A percentile compares a stretch with the other conserved stretches of the same genome.
Evolutionary conservation across 2,888 invertebrate species (phyloP).

Genomic region (Villa cingulata): DNA sequence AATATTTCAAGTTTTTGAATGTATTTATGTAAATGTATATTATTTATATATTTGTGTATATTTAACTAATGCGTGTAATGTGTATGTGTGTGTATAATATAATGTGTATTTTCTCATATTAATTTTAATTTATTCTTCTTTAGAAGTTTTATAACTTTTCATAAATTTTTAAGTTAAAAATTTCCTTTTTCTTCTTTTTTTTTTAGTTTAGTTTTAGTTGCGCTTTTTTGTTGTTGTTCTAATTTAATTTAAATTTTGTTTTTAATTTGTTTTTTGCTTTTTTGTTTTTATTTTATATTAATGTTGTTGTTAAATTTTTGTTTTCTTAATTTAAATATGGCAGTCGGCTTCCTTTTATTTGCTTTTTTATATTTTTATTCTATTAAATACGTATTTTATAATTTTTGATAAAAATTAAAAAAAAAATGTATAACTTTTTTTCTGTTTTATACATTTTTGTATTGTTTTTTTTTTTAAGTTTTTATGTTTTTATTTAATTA

Average conservation of each 20-base stretch:
- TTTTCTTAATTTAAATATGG: slow-evolving; percentile 18
- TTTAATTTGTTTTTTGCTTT: neutral
- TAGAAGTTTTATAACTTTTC: too few relatives aligned
- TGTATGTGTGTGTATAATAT: too few relatives aligned
- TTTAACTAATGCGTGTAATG: too few relatives aligned
- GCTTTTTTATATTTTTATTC: too few relatives aligned
- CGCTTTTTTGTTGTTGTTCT: neutral
- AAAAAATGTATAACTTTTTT: slow-evolving; percentile 11
- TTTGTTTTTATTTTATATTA: neutral
- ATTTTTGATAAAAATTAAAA: too few relatives aligned
- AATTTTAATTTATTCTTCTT: too few relatives aligned
- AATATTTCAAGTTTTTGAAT: too few relatives aligned
- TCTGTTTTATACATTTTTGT: too few relatives aligned
- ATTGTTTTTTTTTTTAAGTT: slow-evolving; percentile 8
- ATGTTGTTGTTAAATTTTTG: neutral
- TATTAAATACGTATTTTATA: slow-evolving; percentile 2
- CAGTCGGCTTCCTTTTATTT: slow-evolving; percentile 22
- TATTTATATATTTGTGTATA: too few relatives aligned
- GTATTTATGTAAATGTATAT: too few relatives aligned
- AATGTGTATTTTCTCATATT: too few relatives aligned
- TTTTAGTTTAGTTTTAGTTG: neutral
- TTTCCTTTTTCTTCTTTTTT: neutral
- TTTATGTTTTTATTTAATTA: too few relatives aligned
- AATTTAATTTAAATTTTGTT: neutral
- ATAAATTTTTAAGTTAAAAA: neutral